Percentiles rank a stretch among this genome's conserved stretches.
Evolutionary conservation across 2,113 vertebrate genomes (phyloP).

Genomic region (Carettochelys insculpta): DNA sequence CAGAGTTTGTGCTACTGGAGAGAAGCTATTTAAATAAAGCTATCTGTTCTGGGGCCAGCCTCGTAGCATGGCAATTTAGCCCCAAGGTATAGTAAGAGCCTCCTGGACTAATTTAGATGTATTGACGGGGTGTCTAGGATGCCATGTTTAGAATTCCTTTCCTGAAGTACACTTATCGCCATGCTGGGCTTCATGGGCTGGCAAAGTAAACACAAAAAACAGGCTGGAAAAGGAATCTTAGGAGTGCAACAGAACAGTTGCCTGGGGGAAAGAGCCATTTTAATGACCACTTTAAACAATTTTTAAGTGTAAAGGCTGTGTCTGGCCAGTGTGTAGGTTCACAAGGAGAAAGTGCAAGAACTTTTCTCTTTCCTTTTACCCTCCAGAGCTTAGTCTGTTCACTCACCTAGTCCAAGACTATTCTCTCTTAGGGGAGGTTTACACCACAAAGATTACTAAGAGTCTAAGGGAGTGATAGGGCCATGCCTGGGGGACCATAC

Average conservation of each 20-base stretch:
- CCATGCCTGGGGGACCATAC: fast-evolving
- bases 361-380: neutral
- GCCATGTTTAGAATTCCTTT: neutral
- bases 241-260: neutral
- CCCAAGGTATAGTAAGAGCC: neutral
- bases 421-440: neutral
- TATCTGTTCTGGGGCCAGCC: neutral
- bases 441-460: neutral
- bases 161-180: neutral
- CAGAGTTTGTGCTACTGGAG: neutral
- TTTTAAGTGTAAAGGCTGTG: neutral
- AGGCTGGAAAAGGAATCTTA: neutral
- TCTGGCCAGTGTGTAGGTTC: neutral
- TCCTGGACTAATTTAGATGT: neutral
- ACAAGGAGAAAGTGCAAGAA: neutral
- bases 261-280: neutral
- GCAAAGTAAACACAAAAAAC: neutral
- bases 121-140: neutral
- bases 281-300: neutral
- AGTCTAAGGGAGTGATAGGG: neutral
- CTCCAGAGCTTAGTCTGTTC: neutral
- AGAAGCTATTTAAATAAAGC: neutral
- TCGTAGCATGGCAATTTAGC: neutral
- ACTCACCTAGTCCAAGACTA: neutral
- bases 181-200: neutral